Base-by-base conservation (phyloP, 1,140 invertebrate genomes). In the Drosophila hydei region DNA sequence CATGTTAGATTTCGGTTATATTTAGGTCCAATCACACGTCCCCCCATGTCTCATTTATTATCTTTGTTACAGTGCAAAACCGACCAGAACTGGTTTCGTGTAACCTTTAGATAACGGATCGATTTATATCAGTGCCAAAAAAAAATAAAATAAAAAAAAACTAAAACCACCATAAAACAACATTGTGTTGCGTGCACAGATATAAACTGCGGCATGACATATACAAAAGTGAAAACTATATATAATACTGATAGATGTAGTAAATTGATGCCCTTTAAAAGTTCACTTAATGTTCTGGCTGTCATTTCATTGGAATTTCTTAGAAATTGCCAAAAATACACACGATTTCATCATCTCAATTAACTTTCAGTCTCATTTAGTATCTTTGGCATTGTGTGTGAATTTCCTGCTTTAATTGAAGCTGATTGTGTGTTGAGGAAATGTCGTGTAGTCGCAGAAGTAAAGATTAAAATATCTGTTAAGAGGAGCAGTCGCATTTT, bases 321-420 rank as follows among this genome's bases (percentile, higher is more conserved):
- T 42, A 48, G 23, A 71, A 75, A 67, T 72, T 65, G 55, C 54
- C 47, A 27, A 62, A 50, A 80, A 59, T 59, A 63, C 67, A 62
- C 21, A n/a, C 58, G 33, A 68, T 59, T 72, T 67, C 73, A 80
- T 77, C 69, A 79, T 68, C 64, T 71, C 43, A 77, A 74, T 85
- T 74, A 72, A 52, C 9, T 27, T 45, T 21, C 27, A 21, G 16
- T 33, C 54, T 40, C 33, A 3, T 51, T 61, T 16, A 6, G 42
- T 71, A 52, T 33, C 23, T 47, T 4, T 27, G 55, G 54, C 47
- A 59, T 23, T 23, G 8, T 48, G 45, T 48, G 25, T 9, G 12
- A 16, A 27, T 33, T 21, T 42, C 9, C 9, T 33, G 30, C 30
- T 33, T 16, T 23, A 43, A 62, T 60, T 38, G 33, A 40, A 48